phyloP scores from a whole-genome alignment of 2,113 vertebrate species.

The Pygoscelis adeliae region DNA sequence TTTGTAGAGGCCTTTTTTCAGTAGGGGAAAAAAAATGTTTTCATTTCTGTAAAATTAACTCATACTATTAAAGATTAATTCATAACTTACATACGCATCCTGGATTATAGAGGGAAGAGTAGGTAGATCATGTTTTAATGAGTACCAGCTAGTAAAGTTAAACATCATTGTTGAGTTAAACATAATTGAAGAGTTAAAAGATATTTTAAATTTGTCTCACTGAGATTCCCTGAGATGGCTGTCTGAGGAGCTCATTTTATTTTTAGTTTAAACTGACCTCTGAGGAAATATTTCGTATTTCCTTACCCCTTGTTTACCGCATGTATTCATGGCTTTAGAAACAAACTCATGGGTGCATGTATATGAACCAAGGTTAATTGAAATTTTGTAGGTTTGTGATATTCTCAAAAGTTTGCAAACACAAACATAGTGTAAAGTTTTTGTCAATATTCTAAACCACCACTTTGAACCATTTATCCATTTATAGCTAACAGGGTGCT shows the following conservation, averaged over 20 bases:
- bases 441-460: neutral
- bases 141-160: neutral
- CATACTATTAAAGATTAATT: neutral
- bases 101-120: neutral
- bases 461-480: neutral
- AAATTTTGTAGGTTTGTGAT: neutral
- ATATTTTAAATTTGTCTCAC: neutral
- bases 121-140: neutral
- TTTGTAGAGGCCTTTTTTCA: neutral
- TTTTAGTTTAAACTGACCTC: neutral
- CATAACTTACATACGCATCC: neutral
- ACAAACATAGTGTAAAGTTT: neutral
- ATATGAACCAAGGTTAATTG: neutral
- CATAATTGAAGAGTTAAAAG: neutral
- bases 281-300: neutral
- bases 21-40: neutral
- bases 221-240: neutral
- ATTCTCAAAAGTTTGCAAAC: neutral
- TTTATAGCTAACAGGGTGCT: neutral
- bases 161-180: neutral
- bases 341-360: neutral
- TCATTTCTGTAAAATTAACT: neutral
- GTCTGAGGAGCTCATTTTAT: neutral
- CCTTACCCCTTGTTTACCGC: neutral
- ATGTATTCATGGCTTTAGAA: neutral